Evolutionary conservation across 1,140 invertebrate genomes (phyloP), one percentile per base, ranked within the genome.

Genomic region (Sitophilus oryzae): DNA sequence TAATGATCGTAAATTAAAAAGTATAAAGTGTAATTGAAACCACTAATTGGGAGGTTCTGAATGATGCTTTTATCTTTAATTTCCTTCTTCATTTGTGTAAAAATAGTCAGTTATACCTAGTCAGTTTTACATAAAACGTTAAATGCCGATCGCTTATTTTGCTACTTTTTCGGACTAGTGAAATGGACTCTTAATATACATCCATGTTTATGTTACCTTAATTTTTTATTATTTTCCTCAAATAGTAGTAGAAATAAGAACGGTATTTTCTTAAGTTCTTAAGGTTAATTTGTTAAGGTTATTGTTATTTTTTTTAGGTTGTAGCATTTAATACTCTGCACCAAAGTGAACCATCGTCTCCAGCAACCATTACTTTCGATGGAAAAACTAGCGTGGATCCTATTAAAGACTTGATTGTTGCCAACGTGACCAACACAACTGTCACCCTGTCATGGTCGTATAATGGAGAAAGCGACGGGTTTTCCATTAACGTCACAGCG

Each of bases 391-490:
- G 82, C 59, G 74, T 88, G 0, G 77, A 81, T 47, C 70, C 76
- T 6, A 74, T 89, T 0, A 66, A 74, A 34, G 74, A 82, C 47
- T 71, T 65, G 21, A 66, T 81, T 15, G 51, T 71, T 1, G 11
- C 15, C 0, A 71, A 69, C 0, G 68, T 68, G 1, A 77, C 76
- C 1, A 74, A 81, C 20, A 73, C 72, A 16, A 75, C 74, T 0
- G 73, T 84, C 0, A 72, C 63, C 0, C 58, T 90, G 0, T 60
- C 65, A 0, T 91, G 88, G 88, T 71, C 72, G 1, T 70, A 74
- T 53, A 68, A 71, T 25, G 68, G 82, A 0, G 72, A 73, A n/a
- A 80, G 79, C 1, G 81, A 85, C 36, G 80, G 81, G 0, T 89
- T 87, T 63, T 66, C 69, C 1, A 65, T 89, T 1, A 73, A 71